phyloP scores from a whole-genome alignment of 2,113 vertebrate species.

The Neopipo cinnamomea region DNA sequence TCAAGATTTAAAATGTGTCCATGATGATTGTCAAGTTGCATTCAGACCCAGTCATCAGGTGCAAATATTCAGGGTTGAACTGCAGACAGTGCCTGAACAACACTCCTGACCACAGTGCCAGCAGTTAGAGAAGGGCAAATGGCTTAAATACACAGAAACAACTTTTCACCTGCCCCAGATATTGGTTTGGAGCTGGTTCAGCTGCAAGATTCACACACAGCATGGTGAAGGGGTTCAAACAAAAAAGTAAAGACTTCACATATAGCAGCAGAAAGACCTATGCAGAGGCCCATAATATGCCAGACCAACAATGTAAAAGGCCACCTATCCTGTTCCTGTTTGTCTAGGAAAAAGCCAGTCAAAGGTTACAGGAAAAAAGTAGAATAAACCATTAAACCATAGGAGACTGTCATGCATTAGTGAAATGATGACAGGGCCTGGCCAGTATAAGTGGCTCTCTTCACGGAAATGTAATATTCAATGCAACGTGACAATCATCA shows the following conservation, averaged over 20 bases:
- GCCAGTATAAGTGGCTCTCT: fast-evolving
- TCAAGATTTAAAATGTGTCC: background rate
- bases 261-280: background rate
- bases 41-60: background rate
- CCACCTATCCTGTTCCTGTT: background rate
- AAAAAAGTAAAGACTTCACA: background rate
- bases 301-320: background rate
- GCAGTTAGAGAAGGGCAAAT: background rate
- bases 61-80: background rate
- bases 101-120: background rate
- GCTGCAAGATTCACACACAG: background rate
- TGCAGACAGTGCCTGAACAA: background rate
- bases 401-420: fast-evolving
- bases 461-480: background rate
- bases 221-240: background rate
- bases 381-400: background rate
- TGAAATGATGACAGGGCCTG: background rate
- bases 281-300: fast-evolving
- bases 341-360: background rate
- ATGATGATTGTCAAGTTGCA: too few species aligned
- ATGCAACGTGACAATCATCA: fast-evolving
- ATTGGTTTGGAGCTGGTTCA: background rate
- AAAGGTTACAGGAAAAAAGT: background rate
- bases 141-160: background rate
- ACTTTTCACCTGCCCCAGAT: background rate